Percentiles rank a stretch among this genome's conserved stretches.
These are phyloP conservation scores for Ctenodactylus gundi DNA, from an alignment of 2,113 vertebrate genomes.

Conservation along the genomic window DNA sequence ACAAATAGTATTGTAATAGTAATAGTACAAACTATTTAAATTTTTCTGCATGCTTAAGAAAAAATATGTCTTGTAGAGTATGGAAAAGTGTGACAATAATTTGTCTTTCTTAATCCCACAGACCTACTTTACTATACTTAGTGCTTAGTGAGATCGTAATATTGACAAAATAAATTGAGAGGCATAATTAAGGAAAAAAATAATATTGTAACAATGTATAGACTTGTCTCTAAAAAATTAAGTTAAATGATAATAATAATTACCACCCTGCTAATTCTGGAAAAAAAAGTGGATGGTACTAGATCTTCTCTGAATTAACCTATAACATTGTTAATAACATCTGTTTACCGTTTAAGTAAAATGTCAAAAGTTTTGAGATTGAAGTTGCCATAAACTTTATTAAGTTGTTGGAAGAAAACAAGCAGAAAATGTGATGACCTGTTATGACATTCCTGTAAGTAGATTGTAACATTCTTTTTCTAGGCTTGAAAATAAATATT, in stretches of 20 bases:
- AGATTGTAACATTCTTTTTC: background rate
- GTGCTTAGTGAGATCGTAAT: too few relatives aligned
- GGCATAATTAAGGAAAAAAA: background rate
- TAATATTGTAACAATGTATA: background rate
- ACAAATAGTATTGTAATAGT: background rate
- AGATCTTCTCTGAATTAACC: background rate
- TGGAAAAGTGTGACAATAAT: background rate
- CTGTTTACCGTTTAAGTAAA: too few relatives aligned
- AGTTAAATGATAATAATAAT: background rate
- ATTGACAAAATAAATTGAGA: background rate
- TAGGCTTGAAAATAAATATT: background rate
- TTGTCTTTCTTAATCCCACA: background rate
- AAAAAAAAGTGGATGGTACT: background rate
- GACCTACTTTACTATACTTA: background rate
- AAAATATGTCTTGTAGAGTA: background rate
- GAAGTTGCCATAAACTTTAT: background rate
- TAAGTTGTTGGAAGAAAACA: background rate
- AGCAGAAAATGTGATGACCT: background rate
- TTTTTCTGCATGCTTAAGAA: background rate
- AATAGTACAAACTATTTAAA: background rate
- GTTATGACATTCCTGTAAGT: background rate
- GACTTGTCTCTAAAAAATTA: background rate
- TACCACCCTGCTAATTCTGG: background rate
- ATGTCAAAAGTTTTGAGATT: too few relatives aligned
- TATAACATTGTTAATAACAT: background rate